A percentile compares a stretch with the other conserved stretches of the same genome.
These are phyloP conservation scores for Arrhopalites spinosus DNA, from an alignment of 2,888 invertebrate species.

Conservation along the genomic window DNA sequence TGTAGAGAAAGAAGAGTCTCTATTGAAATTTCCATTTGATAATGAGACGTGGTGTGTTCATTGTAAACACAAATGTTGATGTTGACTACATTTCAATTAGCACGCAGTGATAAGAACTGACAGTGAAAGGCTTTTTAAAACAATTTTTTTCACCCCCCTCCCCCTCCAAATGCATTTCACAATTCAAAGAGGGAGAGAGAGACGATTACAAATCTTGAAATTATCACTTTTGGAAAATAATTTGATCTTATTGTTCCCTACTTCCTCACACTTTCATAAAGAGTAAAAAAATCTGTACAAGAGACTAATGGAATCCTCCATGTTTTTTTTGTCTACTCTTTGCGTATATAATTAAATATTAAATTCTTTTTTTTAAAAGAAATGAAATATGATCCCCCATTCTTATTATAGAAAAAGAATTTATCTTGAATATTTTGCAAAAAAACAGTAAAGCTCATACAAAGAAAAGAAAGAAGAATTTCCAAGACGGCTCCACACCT, in stretches of 20 bases:
- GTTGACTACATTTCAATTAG: conserved; percentile 20
- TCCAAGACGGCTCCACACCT: no score
- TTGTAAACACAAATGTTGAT: conserved; percentile 9
- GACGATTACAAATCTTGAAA: conserved; percentile 18
- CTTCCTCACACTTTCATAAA: background rate
- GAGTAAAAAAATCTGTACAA: no score
- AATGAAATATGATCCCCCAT: no score
- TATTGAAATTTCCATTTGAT: background rate
- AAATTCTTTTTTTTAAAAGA: no score
- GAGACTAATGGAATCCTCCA: background rate
- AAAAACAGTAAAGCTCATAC: no score
- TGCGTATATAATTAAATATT: no score
- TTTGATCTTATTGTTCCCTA: background rate
- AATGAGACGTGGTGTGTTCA: background rate
- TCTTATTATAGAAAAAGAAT: no score
- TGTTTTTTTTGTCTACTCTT: background rate
- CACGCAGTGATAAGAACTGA: background rate
- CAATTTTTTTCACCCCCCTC: no score
- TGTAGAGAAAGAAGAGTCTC: no score
- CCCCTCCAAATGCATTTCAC: no score
- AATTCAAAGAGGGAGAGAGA: conserved; percentile 2
- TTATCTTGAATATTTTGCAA: no score
- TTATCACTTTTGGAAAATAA: background rate
- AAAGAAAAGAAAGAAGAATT: no score
- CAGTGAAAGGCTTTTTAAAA: background rate